Evolutionary conservation across 2,888 invertebrate genomes (phyloP), one percentile per base, ranked within the genome.

Genomic region (Agonum fuliginosum): DNA sequence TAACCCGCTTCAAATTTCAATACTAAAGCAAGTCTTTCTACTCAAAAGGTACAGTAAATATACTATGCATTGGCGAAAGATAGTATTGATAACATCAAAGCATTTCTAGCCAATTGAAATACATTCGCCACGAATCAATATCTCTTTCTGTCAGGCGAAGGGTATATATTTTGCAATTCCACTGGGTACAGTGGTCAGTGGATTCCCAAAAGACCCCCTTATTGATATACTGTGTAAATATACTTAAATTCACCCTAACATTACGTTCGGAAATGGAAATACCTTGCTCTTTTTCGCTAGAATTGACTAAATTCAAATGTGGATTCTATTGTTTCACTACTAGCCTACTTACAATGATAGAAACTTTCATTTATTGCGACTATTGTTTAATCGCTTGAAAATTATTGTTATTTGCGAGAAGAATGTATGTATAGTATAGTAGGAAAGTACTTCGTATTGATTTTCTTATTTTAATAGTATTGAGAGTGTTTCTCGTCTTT

Each of bases 201-300:
- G 82, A 83, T 82, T 84, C 83, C 83, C 82, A 82, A 69, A 81
- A 75, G 80, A 81, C 83, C 83, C 85, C 85, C 86, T 86, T 86
- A 87, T 87, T 87, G 86, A 85, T 87, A 87, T 87, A 87, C 87
- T 87, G 87, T 85, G 86, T 86, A 87, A 87, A 87, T 85, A 87
- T 81, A 82, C 80, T 83, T 84, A 83, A 83, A 81, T 82, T 82
- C 80, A 78, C 81, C 81, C 81, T 79, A 71, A 41, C 54, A 67
- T 67, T 67, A 67, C 67, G 41, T 54, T 54, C 24, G 20, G 37
- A 67, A 12, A 37, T 67, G 37, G 67, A 46, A 46, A 46, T 46
- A 17, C 24, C 12, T 54, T 20, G 8, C 24, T 12, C 41, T 67
- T 67, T 3, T 14, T 12, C 20, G 17, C n/a, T n/a, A n/a, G 22